Evolutionary conservation across 2,888 invertebrate genomes (phyloP), one percentile per base, ranked within the genome.

Genomic region (Agriopis aurantiaria): DNA sequence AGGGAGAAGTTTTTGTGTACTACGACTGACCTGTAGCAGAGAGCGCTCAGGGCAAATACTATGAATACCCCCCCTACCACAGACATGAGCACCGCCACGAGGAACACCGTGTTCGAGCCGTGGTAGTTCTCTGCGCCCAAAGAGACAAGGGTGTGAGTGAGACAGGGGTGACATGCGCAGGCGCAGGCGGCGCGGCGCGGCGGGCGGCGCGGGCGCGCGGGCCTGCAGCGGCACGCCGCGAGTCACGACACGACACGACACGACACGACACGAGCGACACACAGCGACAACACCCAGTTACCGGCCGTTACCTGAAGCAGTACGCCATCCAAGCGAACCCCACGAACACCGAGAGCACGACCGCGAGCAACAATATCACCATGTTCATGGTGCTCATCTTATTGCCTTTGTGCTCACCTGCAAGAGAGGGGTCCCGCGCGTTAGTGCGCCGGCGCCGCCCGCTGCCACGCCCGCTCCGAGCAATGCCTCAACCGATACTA

Each of bases 1-100:
- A 98, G 97, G 97, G 97, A 98, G 97, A 98, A 97, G 97, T 98
- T 98, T 97, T 97, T 98, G 97, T 98, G 98, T 97, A 98, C 98
- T 97, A 98, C 98, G 96, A 98, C 98, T 98, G 98, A 98, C 98
- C 98, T 98, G 98, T 98, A 98, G 97, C 98, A 98, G 96, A 98
- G 97, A 96, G 98, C 98, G 97, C 98, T 97, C 96, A 98, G 97
- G 96, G 98, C 98, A 97, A 98, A 98, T 96, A 98, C 97, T 96
- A 98, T 97, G 97, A 98, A 98, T 96, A 98, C 98, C 96, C 98
- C 98, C 97, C 98, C 98, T 97, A 98, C 98, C 96, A 98, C 98
- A 96, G 98, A 98, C 97, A 98, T 98, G 96, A 98, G 98, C 96
- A 98, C 97, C 96, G 97, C 97, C 95, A 98, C 98, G 96, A 98